Evolutionary conservation across 2,113 vertebrate species (phyloP).

Genomic region (Tetrax tetrax): DNA sequence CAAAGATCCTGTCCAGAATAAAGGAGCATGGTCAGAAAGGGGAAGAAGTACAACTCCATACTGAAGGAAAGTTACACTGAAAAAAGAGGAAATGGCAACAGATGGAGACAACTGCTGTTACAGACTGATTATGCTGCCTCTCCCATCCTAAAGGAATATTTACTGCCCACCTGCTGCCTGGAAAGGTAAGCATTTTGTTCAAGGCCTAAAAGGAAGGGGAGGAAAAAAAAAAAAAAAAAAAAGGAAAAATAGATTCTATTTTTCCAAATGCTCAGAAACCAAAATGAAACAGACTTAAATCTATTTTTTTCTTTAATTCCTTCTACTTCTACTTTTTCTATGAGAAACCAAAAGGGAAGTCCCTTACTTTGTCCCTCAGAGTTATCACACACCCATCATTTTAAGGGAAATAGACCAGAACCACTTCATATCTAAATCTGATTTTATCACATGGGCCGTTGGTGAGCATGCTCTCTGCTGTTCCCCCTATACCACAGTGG

Average conservation of each 20-base stretch:
- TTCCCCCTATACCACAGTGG: not conserved
- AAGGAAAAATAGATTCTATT: not conserved
- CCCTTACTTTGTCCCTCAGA: not conserved
- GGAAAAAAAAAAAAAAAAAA: not conserved
- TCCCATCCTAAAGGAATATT: not conserved
- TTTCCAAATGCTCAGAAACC: not conserved
- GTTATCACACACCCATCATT: not conserved
- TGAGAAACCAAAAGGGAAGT: not conserved
- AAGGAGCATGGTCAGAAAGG: not conserved
- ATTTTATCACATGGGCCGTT: not conserved
- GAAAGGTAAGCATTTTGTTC: not conserved
- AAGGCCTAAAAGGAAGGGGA: not conserved
- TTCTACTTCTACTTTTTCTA: not conserved
- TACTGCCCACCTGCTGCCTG: not conserved
- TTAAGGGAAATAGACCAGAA: not conserved
- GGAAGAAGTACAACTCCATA: not conserved
- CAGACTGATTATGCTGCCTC: not conserved
- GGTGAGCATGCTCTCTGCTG: no score
- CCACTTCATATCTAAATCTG: not conserved
- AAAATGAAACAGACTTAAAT: not conserved
- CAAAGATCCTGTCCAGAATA: not conserved
- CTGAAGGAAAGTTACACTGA: not conserved
- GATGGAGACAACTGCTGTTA: not conserved
- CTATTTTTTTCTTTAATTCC: not conserved
- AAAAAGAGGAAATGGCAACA: not conserved